These are phyloP conservation scores for Odontomachus brunneus DNA, from an alignment of 1,140 invertebrate species.

Conservation along the genomic window DNA sequence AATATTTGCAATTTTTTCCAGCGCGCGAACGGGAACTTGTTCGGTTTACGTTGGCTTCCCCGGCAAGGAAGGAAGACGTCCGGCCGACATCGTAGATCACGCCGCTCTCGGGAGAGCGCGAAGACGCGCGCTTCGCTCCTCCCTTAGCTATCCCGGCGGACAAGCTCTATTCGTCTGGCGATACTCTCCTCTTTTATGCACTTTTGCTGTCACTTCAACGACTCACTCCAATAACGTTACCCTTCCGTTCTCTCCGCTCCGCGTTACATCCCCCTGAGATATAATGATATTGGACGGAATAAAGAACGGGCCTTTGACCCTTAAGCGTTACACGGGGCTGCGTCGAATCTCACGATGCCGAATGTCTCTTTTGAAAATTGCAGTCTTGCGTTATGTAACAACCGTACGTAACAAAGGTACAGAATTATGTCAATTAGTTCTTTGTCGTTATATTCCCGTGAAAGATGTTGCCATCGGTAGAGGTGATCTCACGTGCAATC, in stretches of 20 bases:
- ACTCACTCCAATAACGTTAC: constrained; percentile 14
- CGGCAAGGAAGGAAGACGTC: background rate
- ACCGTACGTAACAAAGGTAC: background rate
- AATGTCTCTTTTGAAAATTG: constrained; percentile 1
- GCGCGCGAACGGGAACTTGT: background rate
- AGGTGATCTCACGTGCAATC: too few relatives aligned
- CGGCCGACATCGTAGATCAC: constrained; percentile 24
- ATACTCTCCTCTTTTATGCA: constrained; percentile 22
- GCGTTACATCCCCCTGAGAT: background rate
- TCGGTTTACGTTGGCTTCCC: constrained; percentile 4
- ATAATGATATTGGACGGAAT: constrained; percentile 2
- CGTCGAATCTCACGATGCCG: background rate
- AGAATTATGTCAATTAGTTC: background rate
- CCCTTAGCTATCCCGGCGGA: background rate
- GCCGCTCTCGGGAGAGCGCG: constrained; percentile 5
- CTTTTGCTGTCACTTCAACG: constrained; percentile 21
- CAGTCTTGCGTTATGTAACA: background rate
- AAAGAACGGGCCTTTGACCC: background rate
- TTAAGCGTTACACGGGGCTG: background rate
- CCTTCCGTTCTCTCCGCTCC: background rate
- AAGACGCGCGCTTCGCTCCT: constrained; percentile 14
- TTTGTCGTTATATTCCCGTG: background rate
- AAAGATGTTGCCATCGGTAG: too few relatives aligned
- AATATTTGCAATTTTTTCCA: constrained; percentile 30
- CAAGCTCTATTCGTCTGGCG: constrained; percentile 23